Evolutionary conservation across 2,888 invertebrate genomes (phyloP), one percentile per base, ranked within the genome.

Genomic region (Ochropleura leucogaster): DNA sequence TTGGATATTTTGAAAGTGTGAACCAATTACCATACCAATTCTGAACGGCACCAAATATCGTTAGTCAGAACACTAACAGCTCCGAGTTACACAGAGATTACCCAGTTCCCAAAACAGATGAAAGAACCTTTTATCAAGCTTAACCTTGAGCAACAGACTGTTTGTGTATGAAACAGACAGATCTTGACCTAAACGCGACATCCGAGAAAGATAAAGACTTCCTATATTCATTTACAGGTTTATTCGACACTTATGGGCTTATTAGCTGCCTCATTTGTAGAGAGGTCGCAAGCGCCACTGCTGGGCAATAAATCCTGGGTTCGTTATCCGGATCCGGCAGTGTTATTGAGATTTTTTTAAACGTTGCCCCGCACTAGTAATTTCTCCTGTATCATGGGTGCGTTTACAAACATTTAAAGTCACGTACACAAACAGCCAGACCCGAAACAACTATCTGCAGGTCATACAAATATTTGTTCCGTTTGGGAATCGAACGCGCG

Each of bases 191-290:
- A 49, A 65, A 66, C 30, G 18, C 44, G 40, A 40, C 60, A 75
- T 75, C 65, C 47, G 53, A 62, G 65, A 40, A 73, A 44, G 64
- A 74, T 53, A 53, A 64, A 42, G 12, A 51, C 40, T 51, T 55
- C 42, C 20, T 51, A 57, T 51, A 40, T 49, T 49, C 65, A 47
- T 77, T 40, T 46, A 46, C 46, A 51, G n/a, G 20, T 10, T 40
- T 72, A 63, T 51, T 80, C 9, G 20, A 73, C 46, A 53, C 12
- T 8, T 49, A 30, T 12, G 16, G n/a, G n/a, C 30, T 42, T 10
- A n/a, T 30, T 30, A 30, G 30, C 30, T 53, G 51, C 18, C 40
- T 53, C 53, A 14, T 65, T n/a, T 14, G 18, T 44, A 53, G n/a
- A 8, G 18, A 2, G 30, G 30, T 30, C 30, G 30, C 30, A 30